Base-by-base conservation (phyloP, 2,888 invertebrate genomes). In the Platycheirus rosarum region DNA sequence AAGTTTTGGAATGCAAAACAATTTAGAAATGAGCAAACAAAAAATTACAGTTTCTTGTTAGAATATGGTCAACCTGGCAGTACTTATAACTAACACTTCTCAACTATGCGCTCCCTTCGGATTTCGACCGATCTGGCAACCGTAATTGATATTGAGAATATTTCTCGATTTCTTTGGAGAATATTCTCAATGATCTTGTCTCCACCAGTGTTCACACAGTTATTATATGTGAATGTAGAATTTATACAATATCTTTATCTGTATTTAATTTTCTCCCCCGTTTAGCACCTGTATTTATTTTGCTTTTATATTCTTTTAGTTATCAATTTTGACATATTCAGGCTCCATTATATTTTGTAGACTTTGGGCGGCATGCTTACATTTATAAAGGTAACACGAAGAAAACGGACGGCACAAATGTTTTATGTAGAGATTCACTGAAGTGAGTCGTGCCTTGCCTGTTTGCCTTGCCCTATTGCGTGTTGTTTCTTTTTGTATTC, bases 391-490 rank as follows among this genome's bases (percentile, higher is more conserved):
- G 63, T 63, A 74, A 13, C 18, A 7, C 16, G 2, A 23, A 2
- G 23, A 23, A 35, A 35, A 57, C 65, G 11, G 35, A 42, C 20
- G 42, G 44, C 29, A 32, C 29, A 65, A 35, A 13, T 26, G 44
- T 16, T 57, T 23, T 57, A n/a, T 66, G 73, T 77, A 68, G 71
- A 82, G 71, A 77, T 78, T 69, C 74, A 84, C 55, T 60, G 46
- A 51, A 71, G 40, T 29, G 76, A 71, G 48, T 82, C 73, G 82
- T 84, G 69, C 85, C 84, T 75, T 85, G 80, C 87, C 86, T 88
- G 89, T 89, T 89, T 89, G 89, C 89, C 89, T 89, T 89, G 89
- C 89, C 89, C 89, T 89, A 89, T 88, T 89, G 89, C 89, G 89
- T 89, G 89, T 87, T 89, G 87, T 87, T 88, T 77, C 77, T 66